These are phyloP conservation scores for Emys orbicularis DNA, from an alignment of 2,797 vertebrate species.

Conservation along the genomic window DNA sequence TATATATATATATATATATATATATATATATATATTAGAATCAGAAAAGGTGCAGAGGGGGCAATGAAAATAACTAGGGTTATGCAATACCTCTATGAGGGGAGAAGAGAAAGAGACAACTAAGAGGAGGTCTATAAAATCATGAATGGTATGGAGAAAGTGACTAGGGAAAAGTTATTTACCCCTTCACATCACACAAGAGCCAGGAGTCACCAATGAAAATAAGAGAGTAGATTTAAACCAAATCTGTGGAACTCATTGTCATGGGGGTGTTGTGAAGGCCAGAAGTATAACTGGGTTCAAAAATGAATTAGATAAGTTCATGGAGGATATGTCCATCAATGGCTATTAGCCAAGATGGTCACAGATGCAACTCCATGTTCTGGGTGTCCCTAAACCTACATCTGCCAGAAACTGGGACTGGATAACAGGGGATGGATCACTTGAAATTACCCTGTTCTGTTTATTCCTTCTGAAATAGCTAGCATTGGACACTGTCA, in stretches of 20 bases:
- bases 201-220: no score
- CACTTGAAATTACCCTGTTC: neutral
- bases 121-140: neutral
- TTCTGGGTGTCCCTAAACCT: neutral
- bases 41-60: neutral
- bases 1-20: neutral
- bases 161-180: neutral
- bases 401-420: neutral
- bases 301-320: neutral
- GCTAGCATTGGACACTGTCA: neutral
- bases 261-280: neutral
- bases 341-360: neutral
- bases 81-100: neutral
- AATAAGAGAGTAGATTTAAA: neutral
- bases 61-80: neutral
- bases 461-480: neutral
- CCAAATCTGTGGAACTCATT: neutral
- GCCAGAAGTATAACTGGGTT: neutral
- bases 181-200: neutral
- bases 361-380: neutral
- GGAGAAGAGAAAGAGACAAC: neutral
- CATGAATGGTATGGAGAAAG: neutral
- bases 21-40: neutral
- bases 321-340: neutral
- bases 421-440: neutral